phyloP scores from a whole-genome alignment of 2,113 vertebrate genomes.

The Ceyx cyanopectus region DNA sequence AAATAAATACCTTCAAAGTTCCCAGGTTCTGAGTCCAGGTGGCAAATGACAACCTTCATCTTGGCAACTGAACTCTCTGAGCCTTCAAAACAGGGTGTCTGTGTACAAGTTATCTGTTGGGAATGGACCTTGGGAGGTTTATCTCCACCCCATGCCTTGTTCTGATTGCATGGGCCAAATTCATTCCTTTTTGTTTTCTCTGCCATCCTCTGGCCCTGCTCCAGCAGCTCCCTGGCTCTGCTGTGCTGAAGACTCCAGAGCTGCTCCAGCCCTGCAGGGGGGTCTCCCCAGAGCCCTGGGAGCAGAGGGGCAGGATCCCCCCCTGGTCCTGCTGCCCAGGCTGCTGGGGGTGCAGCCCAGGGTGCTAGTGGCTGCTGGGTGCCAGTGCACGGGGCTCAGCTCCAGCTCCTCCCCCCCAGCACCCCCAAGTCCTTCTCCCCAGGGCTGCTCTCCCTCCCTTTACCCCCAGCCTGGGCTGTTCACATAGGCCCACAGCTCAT shows the following conservation, averaged over 20 bases:
- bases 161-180: not conserved
- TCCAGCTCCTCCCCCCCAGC: not conserved
- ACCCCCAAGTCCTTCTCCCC: not conserved
- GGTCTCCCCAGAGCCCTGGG: too few species aligned
- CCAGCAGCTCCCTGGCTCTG: too few species aligned
- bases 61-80: not conserved
- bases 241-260: too few species aligned
- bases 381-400: too few species aligned
- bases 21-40: not conserved
- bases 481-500: not conserved
- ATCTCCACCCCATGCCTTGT: not conserved
- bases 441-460: not conserved
- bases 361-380: too few species aligned
- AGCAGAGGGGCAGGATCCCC: too few species aligned
- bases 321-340: too few species aligned
- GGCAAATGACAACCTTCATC: not conserved
- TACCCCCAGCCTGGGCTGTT: not conserved
- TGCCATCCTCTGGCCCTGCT: too few species aligned
- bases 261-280: too few species aligned
- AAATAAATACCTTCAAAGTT: not conserved
- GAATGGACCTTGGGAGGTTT: not conserved
- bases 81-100: not conserved
- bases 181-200: not conserved
- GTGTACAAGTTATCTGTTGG: not conserved
- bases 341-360: too few species aligned